Evolutionary conservation across 2,113 vertebrate species (phyloP), one percentile per base, ranked within the genome.

Genomic region (Pachyramphus minor): DNA sequence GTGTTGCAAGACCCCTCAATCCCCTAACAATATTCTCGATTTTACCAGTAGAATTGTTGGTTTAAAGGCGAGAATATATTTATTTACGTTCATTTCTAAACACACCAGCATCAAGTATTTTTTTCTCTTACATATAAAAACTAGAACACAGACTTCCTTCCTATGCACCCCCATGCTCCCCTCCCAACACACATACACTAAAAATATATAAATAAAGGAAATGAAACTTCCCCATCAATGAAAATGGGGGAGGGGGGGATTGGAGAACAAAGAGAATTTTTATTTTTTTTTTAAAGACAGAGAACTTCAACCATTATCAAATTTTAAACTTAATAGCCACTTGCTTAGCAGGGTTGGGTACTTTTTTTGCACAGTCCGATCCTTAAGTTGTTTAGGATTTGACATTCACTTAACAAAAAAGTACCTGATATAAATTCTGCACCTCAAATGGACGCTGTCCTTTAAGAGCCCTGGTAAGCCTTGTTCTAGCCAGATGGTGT

Each of bases 171-270:
- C 67, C 66, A 64, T 20, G 22, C 53, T 28, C 27, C 19, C 27
- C 19, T 79, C 44, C 75, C 39, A 22, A 93, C 60, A 94, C 85
- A 83, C 35, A 77, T 25, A 78, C 30, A 95, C 90, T 94, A 97
- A 96, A 95, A 95, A 97, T 92, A 93, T 81, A 95, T 92, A 94
- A 94, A 97, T 97, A 96, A 97, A 97, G 95, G 94, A 96, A 95
- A 97, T 78, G 92, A 96, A 95, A 96, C 95, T 93, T 94, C 90
- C 89, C 85, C 95, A 96, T 94, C 79, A 96, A 93, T 96, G 82
- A 96, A 93, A 91, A 95, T 58, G 21, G n/a, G 28, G 14, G 15
- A 12, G 31, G 2, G 6, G 9, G 22, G 14, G 20, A 42, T 49
- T 4, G 11, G 25, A 92, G 73, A 91, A 82, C 7, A 52, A 87